phyloP scores from a whole-genome alignment of 2,888 invertebrate species.

The Diachrysia chrysitis region DNA sequence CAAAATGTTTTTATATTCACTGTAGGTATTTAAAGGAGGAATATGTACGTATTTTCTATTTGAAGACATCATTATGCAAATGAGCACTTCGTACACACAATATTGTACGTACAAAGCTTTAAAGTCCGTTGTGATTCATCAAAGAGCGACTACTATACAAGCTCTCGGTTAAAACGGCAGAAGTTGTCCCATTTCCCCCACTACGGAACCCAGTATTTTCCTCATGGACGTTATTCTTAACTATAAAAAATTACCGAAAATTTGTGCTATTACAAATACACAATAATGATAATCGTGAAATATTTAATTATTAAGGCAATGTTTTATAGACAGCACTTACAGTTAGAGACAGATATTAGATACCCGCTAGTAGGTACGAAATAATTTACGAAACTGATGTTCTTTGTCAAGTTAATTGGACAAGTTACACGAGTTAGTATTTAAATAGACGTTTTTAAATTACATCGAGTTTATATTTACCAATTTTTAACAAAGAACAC shows the following conservation, averaged over 20 bases:
- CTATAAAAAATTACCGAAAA: conserved; percentile 65
- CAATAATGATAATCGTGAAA: conserved; percentile 70
- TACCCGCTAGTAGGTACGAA: conserved; percentile 59
- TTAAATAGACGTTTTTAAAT: conserved; percentile 5
- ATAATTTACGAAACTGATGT: conserved; percentile 38
- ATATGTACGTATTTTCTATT: conserved; percentile 6
- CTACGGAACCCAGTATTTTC: conserved; percentile 37
- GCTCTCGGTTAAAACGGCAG: conserved; percentile 14
- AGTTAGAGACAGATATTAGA: conserved; percentile 61
- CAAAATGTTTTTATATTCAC: neutral
- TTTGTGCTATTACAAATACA: conserved; percentile 74
- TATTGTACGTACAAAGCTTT: neutral
- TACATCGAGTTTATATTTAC: conserved; percentile 10
- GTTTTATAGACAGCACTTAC: conserved; percentile 80
- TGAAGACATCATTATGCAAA: conserved; percentile 6
- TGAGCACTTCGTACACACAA: conserved; percentile 23
- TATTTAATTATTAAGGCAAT: conserved; percentile 81
- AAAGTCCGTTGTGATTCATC: neutral
- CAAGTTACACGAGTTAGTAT: conserved; percentile 16
- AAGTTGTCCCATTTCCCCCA: neutral
- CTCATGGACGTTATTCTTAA: conserved; percentile 42
- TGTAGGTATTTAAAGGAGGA: too few relatives aligned
- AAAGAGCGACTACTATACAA: neutral
- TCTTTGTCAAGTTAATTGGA: conserved; percentile 30
- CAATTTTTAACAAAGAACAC: conserved; percentile 40